Conservation (phyloP, 2,888 invertebrate species). For the Aspidiotus rigidus region DNA sequence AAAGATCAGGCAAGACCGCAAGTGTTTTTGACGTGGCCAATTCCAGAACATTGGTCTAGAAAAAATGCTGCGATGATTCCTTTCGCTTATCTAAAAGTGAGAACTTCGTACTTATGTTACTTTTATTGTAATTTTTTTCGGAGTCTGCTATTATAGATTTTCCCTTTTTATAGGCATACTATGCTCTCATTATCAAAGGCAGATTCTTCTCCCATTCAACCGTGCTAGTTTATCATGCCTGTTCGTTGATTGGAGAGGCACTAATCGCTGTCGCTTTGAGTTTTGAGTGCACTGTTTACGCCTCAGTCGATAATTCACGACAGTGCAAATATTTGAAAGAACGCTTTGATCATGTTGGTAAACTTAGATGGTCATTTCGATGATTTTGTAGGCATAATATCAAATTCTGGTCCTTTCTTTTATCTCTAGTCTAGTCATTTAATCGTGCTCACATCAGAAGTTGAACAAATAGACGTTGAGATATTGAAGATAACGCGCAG, state of each 20-base stretch:
- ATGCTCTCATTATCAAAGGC: constrained; percentile 53
- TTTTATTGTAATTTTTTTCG: background rate
- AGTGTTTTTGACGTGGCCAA: constrained; percentile 43
- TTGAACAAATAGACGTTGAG: constrained; percentile 34
- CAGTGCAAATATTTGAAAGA: constrained; percentile 55
- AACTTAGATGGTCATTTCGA: background rate
- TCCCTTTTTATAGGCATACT: constrained; percentile 46
- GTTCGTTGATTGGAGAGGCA: constrained; percentile 52
- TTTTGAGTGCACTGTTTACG: constrained; percentile 48
- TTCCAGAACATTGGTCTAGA: constrained; percentile 47
- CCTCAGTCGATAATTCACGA: constrained; percentile 49
- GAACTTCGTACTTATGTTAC: too few species aligned
- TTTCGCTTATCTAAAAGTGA: constrained; percentile 47
- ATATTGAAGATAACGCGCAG: constrained; percentile 34
- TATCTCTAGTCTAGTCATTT: constrained; percentile 36
- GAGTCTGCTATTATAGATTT: constrained; percentile 1
- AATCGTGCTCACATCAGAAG: constrained; percentile 41
- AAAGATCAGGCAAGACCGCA: background rate
- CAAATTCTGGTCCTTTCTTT: background rate
- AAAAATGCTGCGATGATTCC: constrained; percentile 50
- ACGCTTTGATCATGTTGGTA: constrained; percentile 48
- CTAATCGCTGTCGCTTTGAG: constrained; percentile 51
- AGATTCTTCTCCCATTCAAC: constrained; percentile 45
- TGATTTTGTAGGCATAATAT: background rate
- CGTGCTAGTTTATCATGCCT: constrained; percentile 49